Evolutionary conservation across 2,888 invertebrate genomes (phyloP).

Genomic region (Phyllotreta striolata): DNA sequence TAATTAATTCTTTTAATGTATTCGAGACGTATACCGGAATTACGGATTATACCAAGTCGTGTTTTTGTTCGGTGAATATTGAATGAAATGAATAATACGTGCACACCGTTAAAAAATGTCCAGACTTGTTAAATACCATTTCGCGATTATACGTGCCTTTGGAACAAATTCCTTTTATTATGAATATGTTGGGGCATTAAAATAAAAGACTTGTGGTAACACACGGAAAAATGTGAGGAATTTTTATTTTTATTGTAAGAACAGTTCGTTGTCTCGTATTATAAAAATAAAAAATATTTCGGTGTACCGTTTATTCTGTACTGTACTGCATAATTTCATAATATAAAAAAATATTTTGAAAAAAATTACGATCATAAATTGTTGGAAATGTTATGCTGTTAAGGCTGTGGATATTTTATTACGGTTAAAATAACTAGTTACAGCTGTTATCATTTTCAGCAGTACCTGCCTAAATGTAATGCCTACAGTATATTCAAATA

Average conservation of each 20-base stretch:
- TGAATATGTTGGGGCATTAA: conserved; percentile 2
- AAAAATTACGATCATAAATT: no score
- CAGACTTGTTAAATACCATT: conserved; percentile 21
- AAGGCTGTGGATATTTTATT: no score
- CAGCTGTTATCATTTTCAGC: not conserved
- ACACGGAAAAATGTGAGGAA: not conserved
- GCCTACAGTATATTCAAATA: not conserved
- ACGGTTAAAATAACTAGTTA: no score
- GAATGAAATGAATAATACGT: conserved; percentile 20
- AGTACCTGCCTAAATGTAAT: not conserved
- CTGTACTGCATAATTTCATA: no score
- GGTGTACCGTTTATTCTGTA: no score
- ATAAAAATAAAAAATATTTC: not conserved
- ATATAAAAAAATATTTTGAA: no score
- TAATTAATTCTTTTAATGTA: conserved; percentile 42
- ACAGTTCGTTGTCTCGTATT: not conserved
- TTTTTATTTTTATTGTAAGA: conserved; percentile 3
- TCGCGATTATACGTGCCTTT: conserved; percentile 16
- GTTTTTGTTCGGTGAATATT: conserved; percentile 27
- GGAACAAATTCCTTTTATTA: conserved; percentile 2
- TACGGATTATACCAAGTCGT: conserved; percentile 38
- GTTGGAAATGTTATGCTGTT: no score
- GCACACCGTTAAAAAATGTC: conserved; percentile 22
- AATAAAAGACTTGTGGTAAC: not conserved
- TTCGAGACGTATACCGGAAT: conserved; percentile 40